Evolutionary conservation across 1,140 invertebrate species (phyloP), one percentile per base, ranked within the genome.

Genomic region (Drosophila repleta): DNA sequence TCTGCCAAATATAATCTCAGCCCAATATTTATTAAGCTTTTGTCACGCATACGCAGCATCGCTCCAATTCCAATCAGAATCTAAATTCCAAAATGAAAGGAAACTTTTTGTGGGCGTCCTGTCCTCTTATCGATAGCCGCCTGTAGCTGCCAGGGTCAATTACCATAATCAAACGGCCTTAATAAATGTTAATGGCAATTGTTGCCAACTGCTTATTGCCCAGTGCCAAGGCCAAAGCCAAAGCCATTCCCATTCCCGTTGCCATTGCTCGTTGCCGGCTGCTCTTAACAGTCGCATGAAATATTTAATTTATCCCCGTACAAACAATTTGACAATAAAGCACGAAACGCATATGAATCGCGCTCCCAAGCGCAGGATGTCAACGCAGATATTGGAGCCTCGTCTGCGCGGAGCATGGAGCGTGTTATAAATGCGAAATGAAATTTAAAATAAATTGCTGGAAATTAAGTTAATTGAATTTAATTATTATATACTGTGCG

Each of bases 401-500:
- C n/a, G n/a, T n/a, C n/a, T n/a, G n/a, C n/a, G n/a, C n/a, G n/a
- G n/a, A n/a, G n/a, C n/a, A 10, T 29, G 72, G 51, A 46, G 26
- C 0, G 26, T 26, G 26, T 35, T 32, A 79, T 69, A 80, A 68
- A 73, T 85, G 64, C 37, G 67, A 67, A 87, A 84, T 87, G 71
- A 74, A 80, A 87, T 84, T 84, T 70, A 87, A 79, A 84, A 81
- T 74, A 81, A 84, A 87, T 87, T 87, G 81, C 39, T 67, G 77
- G 65, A 77, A 87, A 87, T 84, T 53, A 74, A 55, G 64, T 74
- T 76, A 87, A 87, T 87, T 87, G 77, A 85, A 87, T 87, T 87
- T 70, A 81, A 81, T 84, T 84, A 81, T 49, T 49, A 61, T 41
- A 48, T 58, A n/a, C n/a, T n/a, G n/a, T 63, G 61, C 65, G 68